Percentiles rank a stretch among this genome's conserved stretches.
phyloP scores from a whole-genome alignment of 1,140 invertebrate species.

The Nilaparvata lugens region DNA sequence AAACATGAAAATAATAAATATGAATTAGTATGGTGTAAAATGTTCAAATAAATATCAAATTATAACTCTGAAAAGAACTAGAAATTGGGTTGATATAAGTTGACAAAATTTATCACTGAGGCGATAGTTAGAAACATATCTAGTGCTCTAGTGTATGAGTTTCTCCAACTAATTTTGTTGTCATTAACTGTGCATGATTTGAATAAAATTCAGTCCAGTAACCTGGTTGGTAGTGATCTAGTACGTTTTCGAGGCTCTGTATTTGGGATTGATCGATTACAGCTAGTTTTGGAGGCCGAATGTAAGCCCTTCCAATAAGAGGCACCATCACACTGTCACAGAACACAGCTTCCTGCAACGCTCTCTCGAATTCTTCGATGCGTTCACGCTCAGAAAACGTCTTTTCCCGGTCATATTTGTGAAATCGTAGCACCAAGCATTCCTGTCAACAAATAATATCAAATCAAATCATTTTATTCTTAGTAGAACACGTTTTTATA shows the following conservation, averaged over 20 bases:
- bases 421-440: conserved; percentile 35
- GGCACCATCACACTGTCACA: conserved; percentile 35
- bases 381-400: conserved; percentile 18
- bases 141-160: too few species aligned
- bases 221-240: background rate
- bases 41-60: too few species aligned
- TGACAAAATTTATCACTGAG: too few species aligned
- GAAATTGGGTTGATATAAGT: too few species aligned
- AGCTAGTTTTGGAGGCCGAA: conserved; percentile 27
- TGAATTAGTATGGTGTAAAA: too few species aligned
- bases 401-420: conserved; percentile 31
- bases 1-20: too few species aligned
- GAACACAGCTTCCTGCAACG: conserved; percentile 36
- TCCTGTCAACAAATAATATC: background rate
- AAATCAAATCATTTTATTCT: too few species aligned
- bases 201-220: conserved; percentile 21
- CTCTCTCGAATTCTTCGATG: conserved; percentile 26
- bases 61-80: too few species aligned
- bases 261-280: conserved; percentile 27
- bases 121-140: too few species aligned
- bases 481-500: too few species aligned
- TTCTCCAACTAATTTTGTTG: too few species aligned
- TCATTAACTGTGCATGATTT: background rate
- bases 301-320: conserved; percentile 32
- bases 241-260: background rate